phyloP scores from a whole-genome alignment of 1,140 invertebrate genomes.

The Drosophila trapezifrons region DNA sequence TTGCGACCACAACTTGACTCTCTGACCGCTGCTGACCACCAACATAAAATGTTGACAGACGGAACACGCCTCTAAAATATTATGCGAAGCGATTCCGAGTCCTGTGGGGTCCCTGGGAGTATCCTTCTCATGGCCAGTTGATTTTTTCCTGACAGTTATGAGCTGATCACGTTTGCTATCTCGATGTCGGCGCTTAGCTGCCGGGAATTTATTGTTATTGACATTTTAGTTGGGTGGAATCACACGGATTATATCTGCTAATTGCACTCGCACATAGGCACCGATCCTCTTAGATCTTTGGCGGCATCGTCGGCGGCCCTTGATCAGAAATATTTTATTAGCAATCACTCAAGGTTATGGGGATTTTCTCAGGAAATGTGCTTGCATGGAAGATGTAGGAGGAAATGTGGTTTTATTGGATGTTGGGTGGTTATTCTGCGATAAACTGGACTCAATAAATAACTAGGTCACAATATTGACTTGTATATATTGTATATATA shows the following conservation, averaged over 20 bases:
- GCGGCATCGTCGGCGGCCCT: constrained; percentile 44
- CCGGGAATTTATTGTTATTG: constrained; percentile 80
- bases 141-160: constrained; percentile 76
- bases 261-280: constrained; percentile 42
- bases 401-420: too few species aligned
- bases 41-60: constrained; percentile 84
- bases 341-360: constrained; percentile 34
- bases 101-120: constrained; percentile 64
- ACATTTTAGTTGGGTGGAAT: constrained; percentile 75
- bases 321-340: constrained; percentile 48
- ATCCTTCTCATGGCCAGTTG: constrained; percentile 35
- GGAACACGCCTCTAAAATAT: constrained; percentile 82
- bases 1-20: constrained; percentile 72
- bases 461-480: too few species aligned
- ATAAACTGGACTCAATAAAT: too few species aligned
- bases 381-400: background rate
- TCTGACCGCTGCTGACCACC: constrained; percentile 78
- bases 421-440: too few species aligned
- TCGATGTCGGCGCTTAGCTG: constrained; percentile 54
- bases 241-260: constrained; percentile 81
- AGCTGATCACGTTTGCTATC: constrained; percentile 62
- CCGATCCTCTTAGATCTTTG: constrained; percentile 22
- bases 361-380: background rate
- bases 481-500: too few species aligned
- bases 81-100: constrained; percentile 61